phyloP scores from a whole-genome alignment of 2,888 invertebrate genomes.

The Papilio protenor region DNA sequence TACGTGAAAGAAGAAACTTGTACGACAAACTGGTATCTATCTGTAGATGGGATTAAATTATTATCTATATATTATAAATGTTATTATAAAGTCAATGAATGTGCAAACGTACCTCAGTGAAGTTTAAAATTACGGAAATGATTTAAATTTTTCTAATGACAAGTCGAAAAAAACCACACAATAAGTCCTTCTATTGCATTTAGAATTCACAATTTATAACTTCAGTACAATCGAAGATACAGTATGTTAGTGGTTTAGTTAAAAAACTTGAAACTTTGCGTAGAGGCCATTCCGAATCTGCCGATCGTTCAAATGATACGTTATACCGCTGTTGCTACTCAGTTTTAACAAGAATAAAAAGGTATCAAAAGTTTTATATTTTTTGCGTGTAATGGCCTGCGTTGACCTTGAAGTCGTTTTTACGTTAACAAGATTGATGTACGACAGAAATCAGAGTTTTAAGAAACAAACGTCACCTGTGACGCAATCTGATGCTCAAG shows the following conservation, averaged over 20 bases:
- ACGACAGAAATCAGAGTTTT: not conserved
- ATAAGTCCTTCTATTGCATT: not conserved
- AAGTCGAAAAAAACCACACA: not conserved
- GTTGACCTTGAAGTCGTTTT: slow-evolving; percentile 14
- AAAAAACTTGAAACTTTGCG: not conserved
- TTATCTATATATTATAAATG: slow-evolving; percentile 41
- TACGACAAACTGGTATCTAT: slow-evolving; percentile 44
- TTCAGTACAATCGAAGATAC: not conserved
- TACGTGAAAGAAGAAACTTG: slow-evolving; percentile 32
- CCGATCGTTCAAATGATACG: slow-evolving; percentile 11
- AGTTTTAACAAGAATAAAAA: slow-evolving; percentile 17
- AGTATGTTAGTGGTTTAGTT: not conserved
- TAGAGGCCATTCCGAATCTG: not conserved
- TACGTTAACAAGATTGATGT: slow-evolving; percentile 8
- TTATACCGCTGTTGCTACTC: slow-evolving; percentile 24
- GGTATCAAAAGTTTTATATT: not conserved
- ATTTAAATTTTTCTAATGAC: not conserved
- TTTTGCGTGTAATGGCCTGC: slow-evolving; percentile 1
- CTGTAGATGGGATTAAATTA: slow-evolving; percentile 42
- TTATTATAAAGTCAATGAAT: slow-evolving; percentile 28
- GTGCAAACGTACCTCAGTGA: slow-evolving; percentile 10
- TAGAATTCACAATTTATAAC: not conserved
- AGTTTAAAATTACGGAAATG: not conserved
- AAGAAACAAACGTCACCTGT: not conserved
- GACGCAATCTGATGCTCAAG: not conserved